Percentiles rank a stretch among this genome's conserved stretches.
phyloP scores from a whole-genome alignment of 2,888 invertebrate species.

The Parapristionchus giblindavisi region DNA sequence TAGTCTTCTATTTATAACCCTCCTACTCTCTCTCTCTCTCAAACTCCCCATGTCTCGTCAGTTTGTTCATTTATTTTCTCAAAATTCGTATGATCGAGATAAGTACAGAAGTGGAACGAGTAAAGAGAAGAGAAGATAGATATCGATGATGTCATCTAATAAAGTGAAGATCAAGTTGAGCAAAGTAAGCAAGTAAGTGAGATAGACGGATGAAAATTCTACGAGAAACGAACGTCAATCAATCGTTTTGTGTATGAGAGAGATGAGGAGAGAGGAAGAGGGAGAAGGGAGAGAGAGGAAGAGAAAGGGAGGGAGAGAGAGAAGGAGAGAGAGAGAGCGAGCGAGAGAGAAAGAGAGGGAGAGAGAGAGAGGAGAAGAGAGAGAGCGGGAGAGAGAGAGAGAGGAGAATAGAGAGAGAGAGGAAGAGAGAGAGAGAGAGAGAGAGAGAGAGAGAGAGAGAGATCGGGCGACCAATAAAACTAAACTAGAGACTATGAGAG shows the following conservation, averaged over 20 bases:
- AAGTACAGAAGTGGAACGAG: too few species aligned
- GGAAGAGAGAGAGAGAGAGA: neutral
- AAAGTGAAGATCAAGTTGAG: too few species aligned
- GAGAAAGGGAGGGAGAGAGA: constrained; percentile 1
- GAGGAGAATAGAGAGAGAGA: neutral
- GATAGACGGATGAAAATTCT: too few species aligned
- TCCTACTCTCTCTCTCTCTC: neutral
- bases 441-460: constrained; percentile 3
- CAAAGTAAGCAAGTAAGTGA: too few species aligned
- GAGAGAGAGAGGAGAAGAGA: neutral
- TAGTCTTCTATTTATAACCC: neutral
- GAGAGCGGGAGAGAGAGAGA: constrained; percentile 1
- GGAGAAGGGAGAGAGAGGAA: neutral
- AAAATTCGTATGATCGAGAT: too few species aligned
- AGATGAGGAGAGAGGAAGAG: too few species aligned
- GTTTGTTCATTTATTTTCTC: too few species aligned
- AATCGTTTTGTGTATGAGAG: too few species aligned
- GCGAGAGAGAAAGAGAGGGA: neutral
- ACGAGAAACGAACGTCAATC: too few species aligned
- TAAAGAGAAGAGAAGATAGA: too few species aligned
- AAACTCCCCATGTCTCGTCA: too few species aligned
- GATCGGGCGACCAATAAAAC: neutral
- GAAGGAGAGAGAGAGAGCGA: neutral
- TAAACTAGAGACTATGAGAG: neutral
- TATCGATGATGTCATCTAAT: too few species aligned